A percentile compares a stretch with the other conserved stretches of the same genome.
Conservation (phyloP, 2,113 vertebrate genomes). For the Mohoua ochrocephala region DNA sequence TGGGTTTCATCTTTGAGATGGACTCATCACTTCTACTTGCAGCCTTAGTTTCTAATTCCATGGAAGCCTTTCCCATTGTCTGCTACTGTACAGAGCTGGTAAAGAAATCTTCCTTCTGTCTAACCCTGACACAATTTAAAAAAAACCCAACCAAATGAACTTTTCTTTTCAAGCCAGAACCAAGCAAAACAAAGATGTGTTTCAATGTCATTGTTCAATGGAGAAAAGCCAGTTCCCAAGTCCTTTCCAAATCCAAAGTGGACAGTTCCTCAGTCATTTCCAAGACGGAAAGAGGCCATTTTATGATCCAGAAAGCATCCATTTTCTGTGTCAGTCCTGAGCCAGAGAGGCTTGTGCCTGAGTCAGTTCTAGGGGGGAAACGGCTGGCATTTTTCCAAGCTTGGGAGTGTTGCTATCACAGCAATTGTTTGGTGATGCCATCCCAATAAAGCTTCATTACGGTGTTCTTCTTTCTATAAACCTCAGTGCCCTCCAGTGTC, state of each 20-base stretch:
- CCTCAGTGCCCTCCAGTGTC: constrained; percentile 79
- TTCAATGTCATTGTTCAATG: neutral
- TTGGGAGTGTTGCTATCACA: constrained; percentile 55
- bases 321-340: constrained; percentile 52
- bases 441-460: constrained; percentile 60
- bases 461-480: constrained; percentile 68
- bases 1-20: neutral
- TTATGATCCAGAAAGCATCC: constrained; percentile 56
- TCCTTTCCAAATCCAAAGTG: constrained; percentile 6
- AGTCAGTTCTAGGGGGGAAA: constrained; percentile 51
- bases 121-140: neutral
- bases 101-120: neutral
- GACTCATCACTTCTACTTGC: neutral
- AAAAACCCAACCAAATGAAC: neutral
- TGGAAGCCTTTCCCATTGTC: neutral
- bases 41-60: neutral
- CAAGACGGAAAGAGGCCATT: constrained; percentile 44
- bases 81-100: neutral
- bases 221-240: neutral
- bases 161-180: neutral
- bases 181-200: neutral
- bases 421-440: constrained; percentile 55
- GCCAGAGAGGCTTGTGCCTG: constrained; percentile 19
- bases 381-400: constrained; percentile 45
- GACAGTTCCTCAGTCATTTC: constrained; percentile 19